Percentiles rank a stretch among this genome's conserved stretches.
These are phyloP conservation scores for Cryptomyrus ogoouensis DNA, from an alignment of 2,113 vertebrate genomes.

Conservation along the genomic window DNA sequence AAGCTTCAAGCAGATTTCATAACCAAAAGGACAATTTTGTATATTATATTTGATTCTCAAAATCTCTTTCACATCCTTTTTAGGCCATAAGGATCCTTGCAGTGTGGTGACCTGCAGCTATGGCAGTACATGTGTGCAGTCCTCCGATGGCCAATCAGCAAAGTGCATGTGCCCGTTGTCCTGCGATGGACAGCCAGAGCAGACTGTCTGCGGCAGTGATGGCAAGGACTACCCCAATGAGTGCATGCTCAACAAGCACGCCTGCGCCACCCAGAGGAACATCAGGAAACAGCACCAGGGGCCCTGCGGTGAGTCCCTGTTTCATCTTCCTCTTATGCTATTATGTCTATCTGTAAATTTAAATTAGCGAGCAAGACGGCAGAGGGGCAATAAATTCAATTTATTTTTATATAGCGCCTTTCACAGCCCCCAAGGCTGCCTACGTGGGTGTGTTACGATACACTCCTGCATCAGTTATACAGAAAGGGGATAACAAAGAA, in stretches of 20 bases:
- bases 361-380: not conserved
- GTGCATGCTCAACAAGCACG: constrained; percentile 78
- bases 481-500: not conserved
- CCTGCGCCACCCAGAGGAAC: constrained; percentile 80
- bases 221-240: constrained; percentile 78
- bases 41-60: not conserved
- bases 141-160: constrained; percentile 71
- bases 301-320: constrained; percentile 71
- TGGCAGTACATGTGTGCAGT: constrained; percentile 83
- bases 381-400: not conserved
- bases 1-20: not conserved
- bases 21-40: not conserved
- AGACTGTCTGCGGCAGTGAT: constrained; percentile 80
- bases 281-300: constrained; percentile 76
- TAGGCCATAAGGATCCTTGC: constrained; percentile 86
- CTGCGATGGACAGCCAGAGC: constrained; percentile 55
- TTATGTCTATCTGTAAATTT: not conserved
- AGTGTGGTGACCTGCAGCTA: constrained; percentile 79
- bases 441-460: not conserved
- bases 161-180: constrained; percentile 79
- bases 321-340: not conserved
- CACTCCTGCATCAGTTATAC: not conserved
- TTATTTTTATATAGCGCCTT: not conserved
- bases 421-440: not conserved
- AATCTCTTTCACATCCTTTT: not conserved